phyloP scores from a whole-genome alignment of 2,888 invertebrate genomes.

The Lagria hirta region DNA sequence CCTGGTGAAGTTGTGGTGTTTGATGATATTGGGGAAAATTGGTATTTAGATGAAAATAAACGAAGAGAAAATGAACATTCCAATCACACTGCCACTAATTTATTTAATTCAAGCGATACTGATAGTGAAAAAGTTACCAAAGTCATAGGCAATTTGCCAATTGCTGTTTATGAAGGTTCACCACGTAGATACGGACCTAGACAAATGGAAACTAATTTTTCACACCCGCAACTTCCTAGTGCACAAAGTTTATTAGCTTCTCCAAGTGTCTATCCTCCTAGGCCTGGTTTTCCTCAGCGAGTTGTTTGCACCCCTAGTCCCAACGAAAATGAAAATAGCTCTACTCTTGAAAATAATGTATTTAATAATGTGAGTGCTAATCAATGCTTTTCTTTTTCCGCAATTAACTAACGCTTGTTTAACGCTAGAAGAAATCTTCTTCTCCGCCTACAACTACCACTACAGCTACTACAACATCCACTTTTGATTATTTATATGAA shows the following conservation, averaged over 20 bases:
- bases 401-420: not conserved
- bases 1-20: conserved; percentile 81
- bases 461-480: conserved; percentile 56
- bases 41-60: conserved; percentile 59
- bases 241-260: conserved; percentile 61
- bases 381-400: too few species aligned
- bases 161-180: conserved; percentile 90
- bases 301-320: conserved; percentile 54
- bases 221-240: conserved; percentile 60
- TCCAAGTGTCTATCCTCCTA: conserved; percentile 72
- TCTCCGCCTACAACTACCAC: conserved; percentile 29
- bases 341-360: conserved; percentile 45
- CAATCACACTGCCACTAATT: conserved; percentile 43
- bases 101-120: conserved; percentile 43
- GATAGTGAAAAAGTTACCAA: conserved; percentile 56
- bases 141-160: conserved; percentile 82
- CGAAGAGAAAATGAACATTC: conserved; percentile 36
- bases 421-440: conserved; percentile 21
- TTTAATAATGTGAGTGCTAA: conserved; percentile 48
- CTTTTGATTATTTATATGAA: conserved; percentile 88
- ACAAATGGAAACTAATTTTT: conserved; percentile 50
- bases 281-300: conserved; percentile 85
- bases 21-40: conserved; percentile 82
- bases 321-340: conserved; percentile 46
- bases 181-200: conserved; percentile 81